Conservation (phyloP, 1,140 invertebrate genomes). For the Conopomorpha cramerella region DNA sequence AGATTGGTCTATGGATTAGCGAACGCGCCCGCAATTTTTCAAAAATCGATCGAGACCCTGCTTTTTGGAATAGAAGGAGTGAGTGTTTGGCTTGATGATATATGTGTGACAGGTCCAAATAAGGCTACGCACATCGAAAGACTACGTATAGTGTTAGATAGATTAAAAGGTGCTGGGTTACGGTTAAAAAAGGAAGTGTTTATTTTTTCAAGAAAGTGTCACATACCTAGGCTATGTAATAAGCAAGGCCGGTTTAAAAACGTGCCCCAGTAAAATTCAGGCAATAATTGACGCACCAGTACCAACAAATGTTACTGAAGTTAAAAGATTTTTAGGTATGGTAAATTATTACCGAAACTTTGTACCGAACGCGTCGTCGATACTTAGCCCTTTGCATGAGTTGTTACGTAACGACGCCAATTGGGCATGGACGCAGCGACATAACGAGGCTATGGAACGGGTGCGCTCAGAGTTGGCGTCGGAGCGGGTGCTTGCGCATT, state of each 20-base stretch:
- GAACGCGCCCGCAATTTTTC: slow-evolving; percentile 1
- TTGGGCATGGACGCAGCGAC: neutral
- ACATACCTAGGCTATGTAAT: slow-evolving; percentile 11
- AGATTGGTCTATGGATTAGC: too few relatives aligned
- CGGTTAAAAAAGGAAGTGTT: slow-evolving; percentile 1
- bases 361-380: neutral
- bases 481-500: slow-evolving; percentile 10
- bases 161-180: neutral
- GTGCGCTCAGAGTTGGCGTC: neutral
- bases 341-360: slow-evolving; percentile 7
- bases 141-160: neutral
- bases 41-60: neutral
- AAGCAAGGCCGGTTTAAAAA: slow-evolving; percentile 10
- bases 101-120: neutral
- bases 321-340: slow-evolving; percentile 7
- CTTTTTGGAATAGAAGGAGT: too few relatives aligned
- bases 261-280: slow-evolving; percentile 2
- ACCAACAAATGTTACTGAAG: slow-evolving; percentile 6
- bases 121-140: neutral
- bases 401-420: neutral
- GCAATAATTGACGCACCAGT: neutral
- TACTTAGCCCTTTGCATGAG: slow-evolving; percentile 3
- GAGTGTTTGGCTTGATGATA: neutral
- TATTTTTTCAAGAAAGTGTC: slow-evolving; percentile 10
- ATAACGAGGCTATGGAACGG: neutral